Evolutionary conservation across 2,113 vertebrate species (phyloP), one percentile per base, ranked within the genome.

Genomic region (Collichthys lucidus): DNA sequence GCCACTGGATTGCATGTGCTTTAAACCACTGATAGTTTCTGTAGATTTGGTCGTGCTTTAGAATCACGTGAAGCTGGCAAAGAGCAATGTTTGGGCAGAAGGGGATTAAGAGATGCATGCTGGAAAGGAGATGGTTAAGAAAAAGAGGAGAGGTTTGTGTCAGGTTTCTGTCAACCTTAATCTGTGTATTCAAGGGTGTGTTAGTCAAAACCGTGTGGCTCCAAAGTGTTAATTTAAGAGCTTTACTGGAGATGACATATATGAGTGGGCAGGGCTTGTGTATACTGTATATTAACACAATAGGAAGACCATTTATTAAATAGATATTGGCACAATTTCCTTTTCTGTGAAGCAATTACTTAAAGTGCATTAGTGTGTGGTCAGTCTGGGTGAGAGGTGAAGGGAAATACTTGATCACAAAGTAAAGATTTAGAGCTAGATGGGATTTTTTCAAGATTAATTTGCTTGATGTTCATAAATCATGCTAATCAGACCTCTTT

Each of bases 101-200:
- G 24, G 50, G 64, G 70, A 86, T 80, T 77, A 79, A 26, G 16
- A 69, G 70, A 65, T 29, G 20, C 53, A 20, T 20, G 29, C 40
- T 73, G 65, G 80, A 26, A 56, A 72, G 80, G 61, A 76, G 67
- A 64, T 74, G 68, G 86, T 88, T 87, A 74, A 88, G 52, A 42
- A 9, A 67, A 40, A 79, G 69, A 69, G 73, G 77, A 81, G 72
- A 79, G 72, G 59, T 78, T 65, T 86, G 71, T 80, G 75, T 87
- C 31, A 50, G 57, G 79, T 87, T 89, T 80, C 70, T 75, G 64
- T 82, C 55, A 56, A 46, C 62, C 22, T 80, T 92, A 90, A 86
- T 92, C 84, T 87, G 78, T 80, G 75, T 90, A 77, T 69, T 92
- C 56, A 82, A 74, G 80, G 88, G 72, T 91, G 88, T 86, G 79